Base-by-base conservation (phyloP, 2,113 vertebrate species). In the Marmota monax region DNA sequence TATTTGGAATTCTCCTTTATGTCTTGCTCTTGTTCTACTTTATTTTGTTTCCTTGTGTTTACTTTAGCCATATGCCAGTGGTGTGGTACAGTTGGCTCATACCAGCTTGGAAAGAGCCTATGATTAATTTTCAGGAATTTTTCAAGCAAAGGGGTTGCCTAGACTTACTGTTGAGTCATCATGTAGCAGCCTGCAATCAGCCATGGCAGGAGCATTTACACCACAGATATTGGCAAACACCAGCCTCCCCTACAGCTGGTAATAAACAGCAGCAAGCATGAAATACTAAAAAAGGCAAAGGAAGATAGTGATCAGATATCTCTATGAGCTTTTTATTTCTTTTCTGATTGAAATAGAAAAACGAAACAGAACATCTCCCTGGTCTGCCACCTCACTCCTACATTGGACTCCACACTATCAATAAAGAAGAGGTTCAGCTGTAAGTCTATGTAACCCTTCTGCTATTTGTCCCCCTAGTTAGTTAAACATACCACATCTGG, bases 51-150 rank as follows among this genome's bases (percentile, higher is more conserved):
- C 42, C 9, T 82, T 85, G 17, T n/a, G 61, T 77, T 61, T 85
- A 7, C 37, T 86, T 79, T 25, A 63, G 20, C 45, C 45, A 17
- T 56, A 32, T 37, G 63, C 29, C 39, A n/a, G 34, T 27, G 8
- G 1, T 48, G n/a, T n/a, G 29, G 37, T 56, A 72, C 69, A 67
- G n/a, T 11, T 82, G 77, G 67, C 14, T 92, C 65, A 13, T 18
- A 25, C 61, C 53, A 63, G 39, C 39, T 65, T 53, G 65, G 74
- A 76, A 63, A 88, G 23, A 70, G n/a, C n/a, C 73, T 80, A 76
- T 56, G 90, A 45, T 25, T 84, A 73, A 73, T 83, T 94, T 82
- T 70, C 72, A 58, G 32, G 18, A 69, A 90, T 80, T 65, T 77
- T 72, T 18, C 67, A 77, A 82, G 32, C 76, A 63, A 56, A 34